These are phyloP conservation scores for Mythimna loreyi DNA, from an alignment of 2,888 invertebrate species.

Conservation along the genomic window DNA sequence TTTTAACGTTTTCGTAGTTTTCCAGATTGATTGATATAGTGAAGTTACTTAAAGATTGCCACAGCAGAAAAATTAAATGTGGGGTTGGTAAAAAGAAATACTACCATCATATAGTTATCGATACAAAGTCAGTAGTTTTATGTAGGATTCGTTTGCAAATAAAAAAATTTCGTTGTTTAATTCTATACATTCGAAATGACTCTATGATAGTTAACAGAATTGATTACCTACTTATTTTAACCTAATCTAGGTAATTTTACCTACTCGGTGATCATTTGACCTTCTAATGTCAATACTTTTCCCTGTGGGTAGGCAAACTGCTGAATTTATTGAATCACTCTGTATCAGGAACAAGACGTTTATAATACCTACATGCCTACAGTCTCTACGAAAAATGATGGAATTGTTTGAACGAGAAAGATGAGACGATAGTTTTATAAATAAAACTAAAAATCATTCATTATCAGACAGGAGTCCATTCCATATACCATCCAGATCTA, in stretches of 20 bases:
- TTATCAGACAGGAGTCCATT: no score
- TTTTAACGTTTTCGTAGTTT: slow-evolving; percentile 10
- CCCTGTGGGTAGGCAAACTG: neutral
- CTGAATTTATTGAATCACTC: neutral
- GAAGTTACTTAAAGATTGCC: neutral
- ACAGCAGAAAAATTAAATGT: neutral
- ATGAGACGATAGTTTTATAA: no score
- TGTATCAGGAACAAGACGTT: neutral
- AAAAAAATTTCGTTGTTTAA: no score
- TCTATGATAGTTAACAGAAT: neutral
- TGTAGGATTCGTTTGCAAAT: no score
- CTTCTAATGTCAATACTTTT: no score
- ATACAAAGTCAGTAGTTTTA: no score
- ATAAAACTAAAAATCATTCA: no score
- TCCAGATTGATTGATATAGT: neutral
- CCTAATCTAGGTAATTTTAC: no score
- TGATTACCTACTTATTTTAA: neutral
- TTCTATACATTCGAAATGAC: neutral
- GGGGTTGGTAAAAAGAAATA: no score
- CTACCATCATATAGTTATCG: neutral
- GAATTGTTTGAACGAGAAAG: no score
- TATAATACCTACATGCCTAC: neutral
- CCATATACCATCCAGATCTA: no score
- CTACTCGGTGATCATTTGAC: no score
- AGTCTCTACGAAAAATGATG: neutral